Conservation (phyloP, 2,113 vertebrate genomes). For the Trematomus loennbergii region DNA sequence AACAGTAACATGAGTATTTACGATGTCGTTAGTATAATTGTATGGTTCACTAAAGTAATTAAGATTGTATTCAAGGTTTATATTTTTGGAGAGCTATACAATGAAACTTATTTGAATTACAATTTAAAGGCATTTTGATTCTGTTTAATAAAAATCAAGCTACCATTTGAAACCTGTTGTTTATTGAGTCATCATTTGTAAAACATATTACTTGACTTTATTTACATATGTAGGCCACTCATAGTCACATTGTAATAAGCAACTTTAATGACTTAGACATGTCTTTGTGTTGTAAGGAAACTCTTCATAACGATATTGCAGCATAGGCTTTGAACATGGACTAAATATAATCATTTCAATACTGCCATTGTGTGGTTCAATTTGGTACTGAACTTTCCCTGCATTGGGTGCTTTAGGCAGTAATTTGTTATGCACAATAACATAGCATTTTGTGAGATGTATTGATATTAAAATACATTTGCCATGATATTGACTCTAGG, state of each 20-base stretch:
- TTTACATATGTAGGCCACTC: background rate
- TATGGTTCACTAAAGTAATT: no score
- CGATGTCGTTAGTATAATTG: background rate
- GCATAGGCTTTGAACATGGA: background rate
- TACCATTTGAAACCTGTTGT: background rate
- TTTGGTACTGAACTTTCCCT: background rate
- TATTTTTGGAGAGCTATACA: background rate
- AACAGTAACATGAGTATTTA: background rate
- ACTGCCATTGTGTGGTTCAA: constrained; percentile 4
- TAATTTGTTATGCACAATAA: background rate
- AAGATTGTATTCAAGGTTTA: background rate
- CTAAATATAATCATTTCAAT: background rate
- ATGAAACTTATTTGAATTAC: background rate
- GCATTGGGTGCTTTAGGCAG: no score
- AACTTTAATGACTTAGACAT: background rate
- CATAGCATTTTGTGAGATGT: background rate
- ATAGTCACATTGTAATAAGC: background rate
- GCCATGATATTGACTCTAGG: background rate
- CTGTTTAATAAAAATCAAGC: background rate
- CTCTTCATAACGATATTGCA: background rate
- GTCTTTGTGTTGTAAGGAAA: background rate
- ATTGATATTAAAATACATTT: background rate
- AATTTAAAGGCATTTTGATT: constrained; percentile 2
- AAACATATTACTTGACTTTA: background rate
- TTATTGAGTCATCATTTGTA: background rate